Evolutionary conservation across 2,888 invertebrate species (phyloP), one percentile per base, ranked within the genome.

Genomic region (Hyposoter didymator): DNA sequence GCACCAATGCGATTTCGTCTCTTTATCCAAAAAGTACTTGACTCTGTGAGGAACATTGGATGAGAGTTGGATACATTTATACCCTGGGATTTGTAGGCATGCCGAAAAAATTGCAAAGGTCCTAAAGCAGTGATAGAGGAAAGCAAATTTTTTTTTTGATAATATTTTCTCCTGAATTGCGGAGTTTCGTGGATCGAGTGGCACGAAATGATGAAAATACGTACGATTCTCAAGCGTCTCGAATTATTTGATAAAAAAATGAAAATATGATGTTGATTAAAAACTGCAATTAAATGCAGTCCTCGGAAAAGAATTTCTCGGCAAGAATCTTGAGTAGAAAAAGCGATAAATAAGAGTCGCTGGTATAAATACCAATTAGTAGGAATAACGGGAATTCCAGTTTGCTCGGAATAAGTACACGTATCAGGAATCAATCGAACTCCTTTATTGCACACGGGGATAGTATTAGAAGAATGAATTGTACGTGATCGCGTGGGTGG

Each of bases 21-120:
- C 74, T 81, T 74, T 62, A 81, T 67, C 78, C 83, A 39, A 83
- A 47, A 47, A 47, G 72, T 32, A 73, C 83, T 78, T 39, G 14
- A 78, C 78, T 78, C 45, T 67, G 39, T 32, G 73, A 35, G 43
- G 47, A 43, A 28, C 14, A 35, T 47, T 43, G 14, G 66, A 43
- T 66, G 55, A 73, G 55, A 80, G 74, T 14, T 45, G 6, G 22
- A 72, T 59, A 43, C 52, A 47, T 8, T 74, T 69, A 32, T 69
- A 66, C 39, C 45, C 14, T 5, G 0, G 5, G 49, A 49, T 62
- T 10, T 35, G 28, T 75, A 28, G 28, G 3, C 22, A 10, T 12
- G 55, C 10, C 8, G 10, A 52, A 10, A 55, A 19, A 73, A 73
- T 0, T 28, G 17, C 52, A 35, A 72, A 35, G 12, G 32, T 70